Percentiles rank a stretch among this genome's conserved stretches.
Evolutionary conservation across 92 coral and sea anemone species (phyloP).

Genomic region (Metridium senile): DNA sequence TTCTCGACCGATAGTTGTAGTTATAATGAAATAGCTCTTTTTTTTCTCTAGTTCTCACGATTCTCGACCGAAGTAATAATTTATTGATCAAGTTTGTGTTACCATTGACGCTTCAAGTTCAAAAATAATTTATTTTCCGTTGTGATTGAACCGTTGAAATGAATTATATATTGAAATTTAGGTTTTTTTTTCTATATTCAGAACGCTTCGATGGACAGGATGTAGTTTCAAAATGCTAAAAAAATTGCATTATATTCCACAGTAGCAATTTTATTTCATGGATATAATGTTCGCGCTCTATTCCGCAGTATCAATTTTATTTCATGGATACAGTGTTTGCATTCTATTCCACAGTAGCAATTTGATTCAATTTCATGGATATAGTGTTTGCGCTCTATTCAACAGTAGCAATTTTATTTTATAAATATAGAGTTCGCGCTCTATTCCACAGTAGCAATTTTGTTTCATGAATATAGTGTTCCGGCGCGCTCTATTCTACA

Average conservation of each 20-base stretch:
- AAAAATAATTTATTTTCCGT: neutral
- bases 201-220: no score
- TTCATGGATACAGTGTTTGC: neutral
- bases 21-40: neutral
- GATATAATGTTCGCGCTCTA: no score
- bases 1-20: neutral
- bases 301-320: no score
- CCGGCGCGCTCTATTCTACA: neutral
- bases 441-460: neutral
- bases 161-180: neutral
- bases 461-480: neutral
- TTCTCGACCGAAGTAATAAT: neutral
- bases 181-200: no score
- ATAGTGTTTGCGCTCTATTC: neutral
- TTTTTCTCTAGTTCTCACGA: neutral
- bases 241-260: no score
- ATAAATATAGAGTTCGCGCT: no score
- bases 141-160: constrained; percentile 3
- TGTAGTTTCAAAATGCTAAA: no score
- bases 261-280: no score
- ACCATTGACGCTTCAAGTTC: neutral
- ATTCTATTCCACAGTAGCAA: neutral
- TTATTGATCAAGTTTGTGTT: neutral
- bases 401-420: neutral
- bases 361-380: neutral